A percentile compares a stretch with the other conserved stretches of the same genome.
phyloP scores from a whole-genome alignment of 2,888 invertebrate genomes.

The Standfussiana lucernea region DNA sequence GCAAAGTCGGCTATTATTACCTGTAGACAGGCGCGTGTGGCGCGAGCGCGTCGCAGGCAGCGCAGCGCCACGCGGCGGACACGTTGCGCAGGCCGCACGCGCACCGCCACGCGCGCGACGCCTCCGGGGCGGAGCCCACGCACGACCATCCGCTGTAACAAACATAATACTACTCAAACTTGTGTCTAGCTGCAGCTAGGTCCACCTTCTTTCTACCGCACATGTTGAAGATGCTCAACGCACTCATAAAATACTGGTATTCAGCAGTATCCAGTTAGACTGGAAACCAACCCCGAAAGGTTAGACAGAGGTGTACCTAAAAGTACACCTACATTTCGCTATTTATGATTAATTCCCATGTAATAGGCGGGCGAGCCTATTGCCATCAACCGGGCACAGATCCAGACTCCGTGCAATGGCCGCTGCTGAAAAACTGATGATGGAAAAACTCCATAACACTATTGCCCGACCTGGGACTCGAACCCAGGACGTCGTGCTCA shows the following conservation, averaged over 20 bases:
- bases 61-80: constrained; percentile 89
- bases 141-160: constrained; percentile 86
- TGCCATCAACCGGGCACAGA: too few species aligned
- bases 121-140: constrained; percentile 88
- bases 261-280: neutral
- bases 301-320: too few species aligned
- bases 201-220: neutral
- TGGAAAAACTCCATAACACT: too few species aligned
- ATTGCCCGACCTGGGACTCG: too few species aligned
- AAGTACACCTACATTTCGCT: too few species aligned
- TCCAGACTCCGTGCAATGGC: too few species aligned
- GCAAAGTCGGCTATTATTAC: constrained; percentile 54
- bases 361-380: too few species aligned
- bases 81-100: constrained; percentile 88
- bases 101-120: constrained; percentile 88
- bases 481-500: too few species aligned
- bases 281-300: neutral
- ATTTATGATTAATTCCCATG: too few species aligned
- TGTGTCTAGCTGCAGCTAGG: neutral
- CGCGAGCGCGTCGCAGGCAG: constrained; percentile 88
- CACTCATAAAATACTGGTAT: neutral
- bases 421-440: too few species aligned
- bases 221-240: neutral
- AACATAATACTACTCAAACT: neutral
- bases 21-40: constrained; percentile 89